These are phyloP conservation scores for Euphydryas editha DNA, from an alignment of 2,888 invertebrate species.

Conservation along the genomic window DNA sequence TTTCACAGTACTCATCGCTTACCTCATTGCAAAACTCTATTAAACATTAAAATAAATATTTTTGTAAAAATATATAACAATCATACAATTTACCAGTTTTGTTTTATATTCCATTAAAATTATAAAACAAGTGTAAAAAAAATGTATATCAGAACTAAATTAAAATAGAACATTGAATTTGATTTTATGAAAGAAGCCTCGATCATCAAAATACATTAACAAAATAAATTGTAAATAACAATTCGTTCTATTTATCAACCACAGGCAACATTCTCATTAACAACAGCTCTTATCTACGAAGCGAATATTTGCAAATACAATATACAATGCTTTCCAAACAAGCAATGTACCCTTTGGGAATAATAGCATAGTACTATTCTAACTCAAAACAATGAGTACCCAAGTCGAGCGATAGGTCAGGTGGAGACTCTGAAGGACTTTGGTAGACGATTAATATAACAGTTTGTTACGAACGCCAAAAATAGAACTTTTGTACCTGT, in stretches of 20 bases:
- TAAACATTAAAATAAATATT: too few species aligned
- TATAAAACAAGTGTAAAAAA: too few species aligned
- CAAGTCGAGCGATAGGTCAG: slow-evolving; percentile 30
- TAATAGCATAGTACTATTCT: slow-evolving; percentile 36
- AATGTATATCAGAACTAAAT: neutral
- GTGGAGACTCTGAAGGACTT: slow-evolving; percentile 32
- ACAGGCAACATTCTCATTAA: slow-evolving; percentile 25
- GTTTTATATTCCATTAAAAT: too few species aligned
- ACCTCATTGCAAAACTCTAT: too few species aligned
- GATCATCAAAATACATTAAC: slow-evolving; percentile 5
- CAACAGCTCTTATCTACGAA: slow-evolving; percentile 30
- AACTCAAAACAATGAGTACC: slow-evolving; percentile 41
- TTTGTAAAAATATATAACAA: too few species aligned
- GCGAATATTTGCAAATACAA: slow-evolving; percentile 37
- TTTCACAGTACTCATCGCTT: too few species aligned
- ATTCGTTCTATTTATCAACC: slow-evolving; percentile 28
- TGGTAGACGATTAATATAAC: slow-evolving; percentile 17
- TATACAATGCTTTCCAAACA: slow-evolving; percentile 37
- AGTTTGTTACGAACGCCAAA: too few species aligned
- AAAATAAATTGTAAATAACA: slow-evolving; percentile 16
- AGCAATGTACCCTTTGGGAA: slow-evolving; percentile 39
- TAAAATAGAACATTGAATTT: slow-evolving; percentile 8
- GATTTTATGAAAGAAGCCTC: slow-evolving; percentile 8
- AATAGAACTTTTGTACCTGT: neutral
- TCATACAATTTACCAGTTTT: too few species aligned